Base-by-base conservation (phyloP, 2,113 vertebrate species). In the Nothoprocta perdicaria region DNA sequence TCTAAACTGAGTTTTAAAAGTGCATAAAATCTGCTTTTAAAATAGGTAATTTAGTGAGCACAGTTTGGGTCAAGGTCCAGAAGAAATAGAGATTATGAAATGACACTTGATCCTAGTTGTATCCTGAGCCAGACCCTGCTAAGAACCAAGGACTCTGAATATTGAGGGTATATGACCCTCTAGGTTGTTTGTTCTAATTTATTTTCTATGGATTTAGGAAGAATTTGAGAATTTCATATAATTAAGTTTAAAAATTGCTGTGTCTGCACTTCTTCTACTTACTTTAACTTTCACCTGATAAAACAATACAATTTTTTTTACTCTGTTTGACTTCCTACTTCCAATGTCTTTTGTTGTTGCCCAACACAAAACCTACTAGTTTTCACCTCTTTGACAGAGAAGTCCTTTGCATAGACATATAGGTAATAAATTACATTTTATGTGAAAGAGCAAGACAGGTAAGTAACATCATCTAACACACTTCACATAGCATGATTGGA, bases 401-500 rank as follows among this genome's bases (percentile, higher is more conserved):
- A 92, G 22, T 31, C 33, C 33, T 89, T 83, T 85, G 46, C 85
- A 19, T 55, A 65, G 68, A 61, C 63, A 53, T 43, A 35, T 31
- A 45, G 57, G n/a, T 91, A 89, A 75, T 88, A 79, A 63, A 86
- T 88, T 81, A 31, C 43, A 38, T 57, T 7, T 88, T 71, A 78
- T 65, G 48, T 65, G 73, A 72, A 91, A 83, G 89, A 57, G 9
- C 43, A 72, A 60, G 75, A 71, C n/a, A 74, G 50, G 29, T 80
- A 45, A 92, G 57, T 80, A 83, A 83, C 33, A 79, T 90, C 27
- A 84, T 90, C 61, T 86, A 74, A 29, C 66, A 76, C 53, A 55
- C 68, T 94, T 90, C 77, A 33, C 68, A 18, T 23, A 68, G 69
- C 53, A 84, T n/a, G 80, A 91, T 19, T 71, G 68, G 62, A 95